These are phyloP conservation scores for Phylloscopus whistleri DNA, from an alignment of 2,113 vertebrate genomes.

Conservation along the genomic window DNA sequence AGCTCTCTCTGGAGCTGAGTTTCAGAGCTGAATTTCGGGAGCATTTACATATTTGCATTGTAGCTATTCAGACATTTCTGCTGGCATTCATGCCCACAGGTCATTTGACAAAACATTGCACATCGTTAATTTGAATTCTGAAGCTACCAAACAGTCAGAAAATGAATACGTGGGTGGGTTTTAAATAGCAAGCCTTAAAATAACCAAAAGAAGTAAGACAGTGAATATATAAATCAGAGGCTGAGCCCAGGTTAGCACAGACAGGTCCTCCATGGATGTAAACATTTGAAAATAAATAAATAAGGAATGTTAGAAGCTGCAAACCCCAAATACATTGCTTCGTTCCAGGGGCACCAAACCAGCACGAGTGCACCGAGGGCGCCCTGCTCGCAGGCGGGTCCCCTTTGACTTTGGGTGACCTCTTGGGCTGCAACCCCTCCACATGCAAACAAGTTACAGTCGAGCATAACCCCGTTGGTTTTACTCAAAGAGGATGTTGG, in stretches of 20 bases:
- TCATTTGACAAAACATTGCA: background rate
- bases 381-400: fast-evolving
- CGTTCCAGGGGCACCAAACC: fast-evolving
- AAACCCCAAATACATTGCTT: background rate
- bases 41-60: background rate
- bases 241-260: background rate
- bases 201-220: background rate
- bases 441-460: fast-evolving
- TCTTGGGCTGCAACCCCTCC: too few relatives aligned
- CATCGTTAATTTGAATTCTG: background rate
- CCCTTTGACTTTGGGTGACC: background rate
- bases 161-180: background rate
- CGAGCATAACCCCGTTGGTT: fast-evolving
- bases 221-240: background rate
- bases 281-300: background rate
- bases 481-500: fast-evolving
- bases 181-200: background rate
- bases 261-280: fast-evolving
- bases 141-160: background rate
- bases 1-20: background rate
- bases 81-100: background rate
- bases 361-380: fast-evolving
- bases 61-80: background rate
- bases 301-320: background rate
- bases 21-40: background rate